phyloP scores from a whole-genome alignment of 30 jellyfish, hydroid and myxozoan species.

The Aurelia aurita complex sp. Pacific region DNA sequence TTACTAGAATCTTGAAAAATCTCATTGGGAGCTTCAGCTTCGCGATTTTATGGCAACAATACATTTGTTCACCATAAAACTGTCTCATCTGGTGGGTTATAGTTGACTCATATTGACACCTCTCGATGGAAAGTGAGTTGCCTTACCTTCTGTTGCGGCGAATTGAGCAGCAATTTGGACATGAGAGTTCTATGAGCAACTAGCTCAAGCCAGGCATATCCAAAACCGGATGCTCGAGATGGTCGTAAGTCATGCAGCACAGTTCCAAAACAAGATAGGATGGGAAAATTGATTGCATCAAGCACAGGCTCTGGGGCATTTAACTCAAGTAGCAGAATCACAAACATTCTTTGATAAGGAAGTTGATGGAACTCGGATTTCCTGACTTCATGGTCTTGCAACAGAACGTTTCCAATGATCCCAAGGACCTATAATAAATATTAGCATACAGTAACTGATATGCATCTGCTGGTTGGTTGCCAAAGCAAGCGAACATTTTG shows the following conservation, averaged over 20 bases:
- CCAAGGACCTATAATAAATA: conserved; percentile 73
- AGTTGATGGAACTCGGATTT: conserved; percentile 89
- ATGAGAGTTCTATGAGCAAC: conserved; percentile 90
- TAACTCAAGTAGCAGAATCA: conserved; percentile 82
- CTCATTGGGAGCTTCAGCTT: no score
- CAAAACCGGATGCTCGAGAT: conserved; percentile 95
- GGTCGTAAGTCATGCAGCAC: conserved; percentile 92
- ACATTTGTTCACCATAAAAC: no score
- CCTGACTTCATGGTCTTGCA: conserved; percentile 92
- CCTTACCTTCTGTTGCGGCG: conserved; percentile 95
- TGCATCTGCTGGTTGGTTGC: no score
- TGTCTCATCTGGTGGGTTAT: no score
- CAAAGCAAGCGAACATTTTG: no score
- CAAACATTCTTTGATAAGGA: conserved; percentile 91
- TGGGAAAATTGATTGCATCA: conserved; percentile 92
- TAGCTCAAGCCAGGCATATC: conserved; percentile 96
- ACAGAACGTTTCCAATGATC: conserved; percentile 78
- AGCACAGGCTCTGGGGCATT: conserved; percentile 98
- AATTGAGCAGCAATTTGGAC: conserved; percentile 86
- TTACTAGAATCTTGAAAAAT: no score
- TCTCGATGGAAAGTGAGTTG: no score
- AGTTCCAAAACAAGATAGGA: conserved; percentile 87
- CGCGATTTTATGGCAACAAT: no score
- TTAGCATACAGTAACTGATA: no score
- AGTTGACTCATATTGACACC: no score